Base-by-base conservation (phyloP, 2,888 invertebrate species). In the Sphaeridia pumilis region DNA sequence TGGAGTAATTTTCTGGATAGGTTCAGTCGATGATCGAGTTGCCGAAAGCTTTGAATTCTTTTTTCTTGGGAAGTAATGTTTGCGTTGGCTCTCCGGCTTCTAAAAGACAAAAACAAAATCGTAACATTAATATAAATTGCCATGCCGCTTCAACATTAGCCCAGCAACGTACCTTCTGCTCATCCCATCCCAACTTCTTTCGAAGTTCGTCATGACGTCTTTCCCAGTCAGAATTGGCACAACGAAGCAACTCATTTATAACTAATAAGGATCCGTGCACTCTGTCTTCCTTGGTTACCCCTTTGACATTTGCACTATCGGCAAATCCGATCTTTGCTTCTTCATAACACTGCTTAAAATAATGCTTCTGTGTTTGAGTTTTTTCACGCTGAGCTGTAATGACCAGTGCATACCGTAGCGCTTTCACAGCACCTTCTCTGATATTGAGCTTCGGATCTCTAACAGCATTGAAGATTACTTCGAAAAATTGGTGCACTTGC, bases 361-460 rank as follows among this genome's bases (percentile, higher is more conserved):
- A 86, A 63, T 87, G 84, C 0, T 62, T 61, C 31, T 64, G 64
- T 36, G 84, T 83, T 68, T 92, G 90, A 0, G 87, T 84, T n/a
- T 86, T 85, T 74, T 98, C 98, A 56, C 98, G 77, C 69, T 95
- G 95, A 1, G 94, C 85, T 0, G 92, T 94, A 1, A 97, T 92
- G 0, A 92, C 85, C 4, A 98, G 73, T 0, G 94, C 95, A 22
- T 94, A 92, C 65, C 93, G 76, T n/a, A 98, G 72, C 0, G 97
- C 94, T 66, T 90, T 87, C 0, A 88, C 90, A 0, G 94, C 93
- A 4, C 87, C 87, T 70, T 94, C 90, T 46, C 97, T 77, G 57
- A 97, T 87, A 31, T 83, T 81, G 4, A 87, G 82, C 72, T 93
- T 94, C 0, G 87, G 83, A 72, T 95, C 94, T 65, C 87, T 81